These are phyloP conservation scores for Trachymyrmex cornetzi DNA, from an alignment of 1,140 invertebrate genomes.

Conservation along the genomic window DNA sequence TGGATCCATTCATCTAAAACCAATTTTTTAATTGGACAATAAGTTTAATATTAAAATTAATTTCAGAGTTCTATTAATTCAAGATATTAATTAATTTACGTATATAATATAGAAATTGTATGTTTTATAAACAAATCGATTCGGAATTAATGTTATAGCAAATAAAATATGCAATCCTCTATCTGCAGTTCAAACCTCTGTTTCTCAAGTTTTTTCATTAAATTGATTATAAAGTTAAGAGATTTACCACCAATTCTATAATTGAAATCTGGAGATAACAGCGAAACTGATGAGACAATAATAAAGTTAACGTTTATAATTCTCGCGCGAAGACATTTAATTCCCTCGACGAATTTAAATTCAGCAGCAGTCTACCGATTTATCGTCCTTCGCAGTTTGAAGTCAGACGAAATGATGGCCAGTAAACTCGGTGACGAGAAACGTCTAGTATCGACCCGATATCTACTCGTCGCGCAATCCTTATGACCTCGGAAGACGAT, in stretches of 20 bases:
- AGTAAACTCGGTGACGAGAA: slow-evolving; percentile 42
- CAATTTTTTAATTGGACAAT: neutral
- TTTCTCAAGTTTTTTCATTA: neutral
- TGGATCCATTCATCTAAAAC: neutral
- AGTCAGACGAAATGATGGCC: slow-evolving; percentile 48
- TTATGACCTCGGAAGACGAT: slow-evolving; percentile 45
- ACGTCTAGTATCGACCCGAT: slow-evolving; percentile 20
- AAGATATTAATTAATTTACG: neutral
- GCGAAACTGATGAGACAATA: slow-evolving; percentile 3
- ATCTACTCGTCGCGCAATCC: neutral
- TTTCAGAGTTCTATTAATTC: neutral
- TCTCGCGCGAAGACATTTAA: slow-evolving; percentile 37
- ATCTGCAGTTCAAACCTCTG: neutral
- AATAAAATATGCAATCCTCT: neutral
- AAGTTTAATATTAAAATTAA: neutral
- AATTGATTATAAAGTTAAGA: slow-evolving; percentile 43
- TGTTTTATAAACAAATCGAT: neutral
- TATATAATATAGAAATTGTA: neutral
- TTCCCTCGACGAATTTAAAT: slow-evolving; percentile 51
- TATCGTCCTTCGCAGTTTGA: slow-evolving; percentile 44
- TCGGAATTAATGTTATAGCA: neutral
- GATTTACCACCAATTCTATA: neutral
- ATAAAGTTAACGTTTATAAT: slow-evolving; percentile 42
- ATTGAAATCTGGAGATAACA: slow-evolving; percentile 33
- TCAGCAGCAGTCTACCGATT: slow-evolving; percentile 27